A percentile compares a stretch with the other conserved stretches of the same genome.
Conservation (phyloP, 35 echinoderm and acorn worm genomes). For the Strongylocentrotus purpuratus region DNA sequence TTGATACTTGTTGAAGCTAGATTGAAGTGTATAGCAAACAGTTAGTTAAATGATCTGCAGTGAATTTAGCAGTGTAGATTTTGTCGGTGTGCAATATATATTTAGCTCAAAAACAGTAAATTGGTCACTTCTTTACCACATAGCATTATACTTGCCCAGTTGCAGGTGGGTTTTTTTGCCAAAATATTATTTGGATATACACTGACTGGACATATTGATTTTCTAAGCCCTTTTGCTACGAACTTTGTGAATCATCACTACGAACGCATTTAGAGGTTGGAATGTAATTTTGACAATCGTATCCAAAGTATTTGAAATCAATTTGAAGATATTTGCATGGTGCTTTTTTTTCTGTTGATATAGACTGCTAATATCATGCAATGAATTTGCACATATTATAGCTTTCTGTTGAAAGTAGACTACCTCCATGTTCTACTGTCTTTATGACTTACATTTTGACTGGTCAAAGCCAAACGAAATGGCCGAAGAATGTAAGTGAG, state of each 20-base stretch:
- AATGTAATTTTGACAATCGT: too few relatives aligned
- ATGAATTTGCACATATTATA: not conserved
- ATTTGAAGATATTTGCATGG: not conserved
- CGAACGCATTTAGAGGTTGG: too few relatives aligned
- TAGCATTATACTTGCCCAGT: not conserved
- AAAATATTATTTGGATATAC: not conserved
- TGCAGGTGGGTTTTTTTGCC: not conserved
- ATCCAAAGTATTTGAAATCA: not conserved
- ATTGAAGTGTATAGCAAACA: not conserved
- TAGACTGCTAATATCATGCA: not conserved
- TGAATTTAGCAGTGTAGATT: not conserved
- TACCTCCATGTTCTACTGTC: too few relatives aligned
- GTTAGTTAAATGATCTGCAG: not conserved
- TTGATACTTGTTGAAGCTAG: too few relatives aligned
- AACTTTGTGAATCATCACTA: too few relatives aligned
- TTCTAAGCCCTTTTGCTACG: too few relatives aligned
- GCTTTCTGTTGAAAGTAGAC: too few relatives aligned
- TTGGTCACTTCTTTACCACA: not conserved
- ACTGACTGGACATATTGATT: too few relatives aligned
- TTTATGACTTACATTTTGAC: too few relatives aligned
- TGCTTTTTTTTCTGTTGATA: not conserved
- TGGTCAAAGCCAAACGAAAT: too few relatives aligned
- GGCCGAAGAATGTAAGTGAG: too few relatives aligned
- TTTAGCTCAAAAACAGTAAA: not conserved
- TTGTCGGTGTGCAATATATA: conserved; percentile 6